Conservation (phyloP, 2,888 invertebrate species). For the Andrena dorsata region DNA sequence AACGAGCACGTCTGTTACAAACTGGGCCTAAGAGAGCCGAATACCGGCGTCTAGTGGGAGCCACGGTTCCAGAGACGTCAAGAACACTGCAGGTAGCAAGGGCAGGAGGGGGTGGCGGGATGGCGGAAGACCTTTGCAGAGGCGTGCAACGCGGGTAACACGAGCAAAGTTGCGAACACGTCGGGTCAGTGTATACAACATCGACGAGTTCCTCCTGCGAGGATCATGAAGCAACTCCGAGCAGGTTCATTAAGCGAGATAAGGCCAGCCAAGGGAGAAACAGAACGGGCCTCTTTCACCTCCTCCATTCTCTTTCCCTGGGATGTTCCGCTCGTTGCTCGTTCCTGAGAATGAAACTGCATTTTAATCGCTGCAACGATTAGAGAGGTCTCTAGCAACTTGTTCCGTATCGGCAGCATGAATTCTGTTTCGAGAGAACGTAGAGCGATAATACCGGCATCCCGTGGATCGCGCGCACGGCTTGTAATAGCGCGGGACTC, state of each 20-base stretch:
- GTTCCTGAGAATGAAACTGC: background rate
- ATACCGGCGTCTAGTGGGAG: conserved; percentile 8
- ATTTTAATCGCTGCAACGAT: background rate
- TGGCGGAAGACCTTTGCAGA: conserved; percentile 25
- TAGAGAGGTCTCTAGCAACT: background rate
- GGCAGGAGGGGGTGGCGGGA: background rate
- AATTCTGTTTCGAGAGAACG: too few species aligned
- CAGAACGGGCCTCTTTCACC: conserved; percentile 52
- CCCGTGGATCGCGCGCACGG: too few species aligned
- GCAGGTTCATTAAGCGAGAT: conserved; percentile 65
- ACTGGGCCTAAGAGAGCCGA: conserved; percentile 34
- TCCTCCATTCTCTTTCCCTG: conserved; percentile 13
- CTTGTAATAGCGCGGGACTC: background rate
- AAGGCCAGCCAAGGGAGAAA: conserved; percentile 45
- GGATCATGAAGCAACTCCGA: conserved; percentile 51
- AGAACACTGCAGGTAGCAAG: conserved; percentile 35
- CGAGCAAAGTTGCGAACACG: conserved; percentile 47
- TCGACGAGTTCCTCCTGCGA: conserved; percentile 59
- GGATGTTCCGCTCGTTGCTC: background rate
- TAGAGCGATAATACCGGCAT: too few species aligned
- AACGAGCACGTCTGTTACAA: conserved; percentile 18
- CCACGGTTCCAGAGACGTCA: conserved; percentile 44
- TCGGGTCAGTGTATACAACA: conserved; percentile 47
- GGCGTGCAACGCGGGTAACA: conserved; percentile 43
- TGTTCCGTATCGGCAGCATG: too few species aligned